Evolutionary conservation across 2,888 invertebrate species (phyloP).

Genomic region (Urechis unicinctus): DNA sequence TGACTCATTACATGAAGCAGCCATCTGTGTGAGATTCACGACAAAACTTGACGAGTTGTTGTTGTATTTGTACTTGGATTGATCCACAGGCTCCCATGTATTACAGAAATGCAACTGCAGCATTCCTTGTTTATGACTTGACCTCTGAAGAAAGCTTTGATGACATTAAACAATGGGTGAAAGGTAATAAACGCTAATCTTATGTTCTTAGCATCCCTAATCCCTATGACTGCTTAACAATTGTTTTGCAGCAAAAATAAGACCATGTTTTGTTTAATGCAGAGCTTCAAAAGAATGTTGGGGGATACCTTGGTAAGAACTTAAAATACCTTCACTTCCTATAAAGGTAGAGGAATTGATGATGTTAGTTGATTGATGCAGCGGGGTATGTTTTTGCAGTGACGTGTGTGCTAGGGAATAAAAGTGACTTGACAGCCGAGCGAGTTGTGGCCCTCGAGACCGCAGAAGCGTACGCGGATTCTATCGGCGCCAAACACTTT

Average conservation of each 20-base stretch:
- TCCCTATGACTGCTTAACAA: too few relatives aligned
- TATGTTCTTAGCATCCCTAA: too few relatives aligned
- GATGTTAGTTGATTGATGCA: too few relatives aligned
- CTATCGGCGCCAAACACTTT: constrained; percentile 76
- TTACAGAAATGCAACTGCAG: constrained; percentile 84
- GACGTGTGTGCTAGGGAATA: constrained; percentile 77
- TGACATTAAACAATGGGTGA: constrained; percentile 9
- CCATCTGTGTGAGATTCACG: too few relatives aligned
- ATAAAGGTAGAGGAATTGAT: too few relatives aligned
- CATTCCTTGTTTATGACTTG: constrained; percentile 79
- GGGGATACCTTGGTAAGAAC: constrained; percentile 47
- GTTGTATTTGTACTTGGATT: not conserved
- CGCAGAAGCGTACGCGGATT: constrained; percentile 68
- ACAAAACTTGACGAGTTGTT: too few relatives aligned
- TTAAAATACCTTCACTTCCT: not conserved
- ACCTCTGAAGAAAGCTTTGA: constrained; percentile 61
- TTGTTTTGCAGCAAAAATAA: not conserved
- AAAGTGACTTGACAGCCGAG: constrained; percentile 65
- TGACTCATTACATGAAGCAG: not conserved
- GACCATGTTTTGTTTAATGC: constrained; percentile 17
- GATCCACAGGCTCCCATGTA: constrained; percentile 76
- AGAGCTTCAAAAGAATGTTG: constrained; percentile 64
- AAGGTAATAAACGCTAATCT: too few relatives aligned
- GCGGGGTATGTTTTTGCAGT: constrained; percentile 54
- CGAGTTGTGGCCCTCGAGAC: constrained; percentile 63